phyloP scores from a whole-genome alignment of 2,888 invertebrate genomes.

The Lepidochitona cinerea region DNA sequence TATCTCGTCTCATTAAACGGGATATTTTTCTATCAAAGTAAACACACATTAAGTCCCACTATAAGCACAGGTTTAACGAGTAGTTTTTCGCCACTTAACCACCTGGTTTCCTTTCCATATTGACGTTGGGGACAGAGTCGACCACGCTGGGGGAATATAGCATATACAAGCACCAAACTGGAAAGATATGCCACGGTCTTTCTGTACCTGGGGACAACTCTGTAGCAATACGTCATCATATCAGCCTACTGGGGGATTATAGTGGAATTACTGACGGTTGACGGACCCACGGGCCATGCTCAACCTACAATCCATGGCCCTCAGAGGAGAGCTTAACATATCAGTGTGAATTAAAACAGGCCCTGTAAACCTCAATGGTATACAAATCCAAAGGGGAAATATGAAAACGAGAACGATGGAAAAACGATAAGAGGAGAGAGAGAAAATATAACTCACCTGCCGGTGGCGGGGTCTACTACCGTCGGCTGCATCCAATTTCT shows the following conservation, averaged over 20 bases:
- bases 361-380: too few relatives aligned
- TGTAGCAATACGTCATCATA: too few relatives aligned
- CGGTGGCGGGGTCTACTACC: slow-evolving; percentile 53
- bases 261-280: not conserved
- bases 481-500: slow-evolving; percentile 70
- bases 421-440: not conserved
- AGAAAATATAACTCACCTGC: slow-evolving; percentile 35
- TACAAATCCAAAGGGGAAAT: too few relatives aligned
- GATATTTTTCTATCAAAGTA: not conserved
- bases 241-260: too few relatives aligned
- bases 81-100: not conserved
- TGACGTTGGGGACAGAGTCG: not conserved
- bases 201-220: too few relatives aligned
- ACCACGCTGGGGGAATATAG: not conserved
- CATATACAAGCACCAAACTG: too few relatives aligned
- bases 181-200: too few relatives aligned
- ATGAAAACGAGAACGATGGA: too few relatives aligned
- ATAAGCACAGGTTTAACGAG: not conserved
- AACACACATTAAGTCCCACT: not conserved
- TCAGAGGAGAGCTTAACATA: not conserved
- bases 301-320: too few relatives aligned
- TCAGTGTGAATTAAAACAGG: not conserved
- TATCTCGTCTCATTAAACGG: too few relatives aligned
- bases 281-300: not conserved
- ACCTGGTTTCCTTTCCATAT: not conserved